Conservation (phyloP, 2,113 vertebrate genomes). For the Benitochromis conjunctus region DNA sequence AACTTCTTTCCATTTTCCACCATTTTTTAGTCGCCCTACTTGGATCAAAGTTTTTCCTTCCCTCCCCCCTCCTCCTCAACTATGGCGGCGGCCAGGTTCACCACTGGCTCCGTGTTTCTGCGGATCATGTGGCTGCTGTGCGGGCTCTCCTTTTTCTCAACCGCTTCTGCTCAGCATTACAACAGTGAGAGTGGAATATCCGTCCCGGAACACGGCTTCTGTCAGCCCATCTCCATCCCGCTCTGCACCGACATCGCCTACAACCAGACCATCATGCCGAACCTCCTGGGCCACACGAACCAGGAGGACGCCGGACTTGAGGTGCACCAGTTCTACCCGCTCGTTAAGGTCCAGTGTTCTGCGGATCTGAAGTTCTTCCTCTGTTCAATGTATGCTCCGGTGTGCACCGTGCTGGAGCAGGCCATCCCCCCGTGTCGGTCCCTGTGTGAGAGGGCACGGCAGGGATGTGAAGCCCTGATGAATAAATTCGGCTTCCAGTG, state of each 20-base stretch:
- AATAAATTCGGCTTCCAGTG: conserved; percentile 95
- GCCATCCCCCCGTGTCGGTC: conserved; percentile 89
- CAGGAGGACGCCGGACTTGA: conserved; percentile 91
- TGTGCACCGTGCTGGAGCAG: conserved; percentile 89
- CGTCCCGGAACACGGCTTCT: conserved; percentile 88
- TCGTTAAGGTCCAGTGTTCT: conserved; percentile 90
- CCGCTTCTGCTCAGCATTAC: conserved; percentile 75
- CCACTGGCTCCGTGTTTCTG: conserved; percentile 46
- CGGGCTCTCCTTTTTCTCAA: conserved; percentile 27
- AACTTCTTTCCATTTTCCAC: conserved; percentile 2
- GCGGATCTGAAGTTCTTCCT: conserved; percentile 88
- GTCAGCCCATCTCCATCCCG: conserved; percentile 89
- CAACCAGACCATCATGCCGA: conserved; percentile 93
- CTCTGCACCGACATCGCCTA: conserved; percentile 91
- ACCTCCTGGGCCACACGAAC: conserved; percentile 90
- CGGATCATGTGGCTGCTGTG: conserved; percentile 57
- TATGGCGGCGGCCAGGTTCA: conserved; percentile 64
- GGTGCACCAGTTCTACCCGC: conserved; percentile 91
- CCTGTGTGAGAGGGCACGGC: conserved; percentile 84
- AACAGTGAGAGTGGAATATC: conserved; percentile 86
- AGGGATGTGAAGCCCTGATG: conserved; percentile 91
- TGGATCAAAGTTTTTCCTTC: conserved; percentile 65
- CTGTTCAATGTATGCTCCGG: conserved; percentile 92
- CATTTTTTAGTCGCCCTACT: conserved; percentile 59
- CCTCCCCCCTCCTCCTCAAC: conserved; percentile 47